A percentile compares a stretch with the other conserved stretches of the same genome.
Evolutionary conservation across 2,888 invertebrate genomes (phyloP).

Genomic region (Masnerella sp.): DNA sequence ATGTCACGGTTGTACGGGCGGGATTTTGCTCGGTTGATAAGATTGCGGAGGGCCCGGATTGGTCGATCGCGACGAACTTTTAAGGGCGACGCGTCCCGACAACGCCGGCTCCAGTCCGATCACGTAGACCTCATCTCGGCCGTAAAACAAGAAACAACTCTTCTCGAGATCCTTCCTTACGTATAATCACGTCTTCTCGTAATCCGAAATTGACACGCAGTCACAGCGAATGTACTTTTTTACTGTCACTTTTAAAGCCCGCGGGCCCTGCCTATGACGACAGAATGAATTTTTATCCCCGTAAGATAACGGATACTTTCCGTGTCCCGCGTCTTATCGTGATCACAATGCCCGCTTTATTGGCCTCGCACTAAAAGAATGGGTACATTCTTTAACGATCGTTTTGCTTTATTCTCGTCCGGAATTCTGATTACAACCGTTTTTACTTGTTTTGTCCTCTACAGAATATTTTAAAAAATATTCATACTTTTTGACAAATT

Average conservation of each 20-base stretch:
- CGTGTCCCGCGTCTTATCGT: constrained; percentile 34
- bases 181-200: constrained; percentile 58
- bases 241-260: constrained; percentile 52
- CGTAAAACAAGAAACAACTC: constrained; percentile 66
- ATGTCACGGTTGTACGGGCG: constrained; percentile 14
- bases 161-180: constrained; percentile 59
- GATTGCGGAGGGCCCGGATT: constrained; percentile 54
- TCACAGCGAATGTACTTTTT: constrained; percentile 55
- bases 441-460: neutral
- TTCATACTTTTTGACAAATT: neutral
- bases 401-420: neutral
- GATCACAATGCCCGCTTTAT: constrained; percentile 35
- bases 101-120: constrained; percentile 67
- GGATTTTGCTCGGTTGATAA: constrained; percentile 31
- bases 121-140: constrained; percentile 74
- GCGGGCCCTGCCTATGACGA: constrained; percentile 45
- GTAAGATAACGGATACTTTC: constrained; percentile 48
- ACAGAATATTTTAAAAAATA: neutral
- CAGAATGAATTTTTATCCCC: constrained; percentile 53
- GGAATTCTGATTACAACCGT: neutral
- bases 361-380: constrained; percentile 29
- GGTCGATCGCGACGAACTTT: constrained; percentile 66
- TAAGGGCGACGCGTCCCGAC: constrained; percentile 58
- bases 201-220: constrained; percentile 56
- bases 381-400: neutral